Evolutionary conservation across 2,113 vertebrate species (phyloP).

Genomic region (Dasyprocta punctata): DNA sequence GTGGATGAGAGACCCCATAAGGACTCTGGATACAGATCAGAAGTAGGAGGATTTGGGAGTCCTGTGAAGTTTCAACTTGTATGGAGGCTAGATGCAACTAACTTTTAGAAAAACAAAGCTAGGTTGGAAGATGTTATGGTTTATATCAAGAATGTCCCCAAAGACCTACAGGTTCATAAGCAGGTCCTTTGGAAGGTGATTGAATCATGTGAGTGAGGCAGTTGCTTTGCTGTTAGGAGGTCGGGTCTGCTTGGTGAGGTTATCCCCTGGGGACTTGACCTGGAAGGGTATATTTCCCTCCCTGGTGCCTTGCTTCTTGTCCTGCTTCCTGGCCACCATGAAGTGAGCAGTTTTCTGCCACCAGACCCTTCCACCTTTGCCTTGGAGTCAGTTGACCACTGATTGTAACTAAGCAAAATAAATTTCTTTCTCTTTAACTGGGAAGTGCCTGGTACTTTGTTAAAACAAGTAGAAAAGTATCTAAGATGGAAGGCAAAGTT

Average conservation of each 20-base stretch:
- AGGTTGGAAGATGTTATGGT: not conserved
- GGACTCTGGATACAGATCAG: not conserved
- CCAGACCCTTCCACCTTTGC: not conserved
- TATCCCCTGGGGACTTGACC: not conserved
- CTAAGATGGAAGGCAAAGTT: not conserved
- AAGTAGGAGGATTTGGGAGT: not conserved
- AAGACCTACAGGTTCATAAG: not conserved
- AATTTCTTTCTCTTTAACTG: not conserved
- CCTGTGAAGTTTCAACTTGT: not conserved
- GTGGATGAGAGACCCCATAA: not conserved
- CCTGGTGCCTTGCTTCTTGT: too few species aligned
- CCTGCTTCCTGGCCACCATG: not conserved
- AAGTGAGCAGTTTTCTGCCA: not conserved
- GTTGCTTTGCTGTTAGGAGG: not conserved
- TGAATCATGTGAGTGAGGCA: not conserved
- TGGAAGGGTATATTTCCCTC: too few species aligned
- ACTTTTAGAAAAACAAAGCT: not conserved
- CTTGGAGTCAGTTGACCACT: too few species aligned
- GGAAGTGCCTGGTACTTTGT: not conserved
- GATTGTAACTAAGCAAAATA: not conserved
- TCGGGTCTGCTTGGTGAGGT: not conserved
- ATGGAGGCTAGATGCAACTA: accelerated
- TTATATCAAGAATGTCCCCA: not conserved
- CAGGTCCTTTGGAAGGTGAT: not conserved
- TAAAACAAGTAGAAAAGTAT: not conserved